Conservation (phyloP, 2,888 invertebrate genomes). For the Cephus runcator region DNA sequence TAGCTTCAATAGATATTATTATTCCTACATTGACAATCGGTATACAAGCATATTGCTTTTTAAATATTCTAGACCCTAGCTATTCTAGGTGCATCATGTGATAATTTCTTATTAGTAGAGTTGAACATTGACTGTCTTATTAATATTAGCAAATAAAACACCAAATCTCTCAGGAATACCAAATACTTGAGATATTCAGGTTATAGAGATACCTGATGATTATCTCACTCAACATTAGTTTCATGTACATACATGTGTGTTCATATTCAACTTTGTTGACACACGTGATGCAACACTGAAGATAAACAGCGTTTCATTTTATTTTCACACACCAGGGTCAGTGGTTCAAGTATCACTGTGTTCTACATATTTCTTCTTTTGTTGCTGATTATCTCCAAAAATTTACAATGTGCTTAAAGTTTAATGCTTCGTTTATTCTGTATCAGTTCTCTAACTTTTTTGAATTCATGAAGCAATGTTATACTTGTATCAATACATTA, state of each 20-base stretch:
- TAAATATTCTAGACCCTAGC: not conserved
- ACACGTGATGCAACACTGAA: not conserved
- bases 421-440: not conserved
- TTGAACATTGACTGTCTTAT: not conserved
- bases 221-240: not conserved
- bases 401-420: not conserved
- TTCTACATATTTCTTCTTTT: not conserved
- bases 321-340: not conserved
- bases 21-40: not conserved
- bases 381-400: not conserved
- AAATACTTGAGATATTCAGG: not conserved
- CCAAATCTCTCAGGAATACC: not conserved
- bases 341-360: not conserved
- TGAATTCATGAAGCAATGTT: not conserved
- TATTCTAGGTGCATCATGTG: not conserved
- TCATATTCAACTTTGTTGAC: not conserved
- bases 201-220: not conserved
- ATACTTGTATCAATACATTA: not conserved
- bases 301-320: not conserved
- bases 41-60: not conserved
- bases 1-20: not conserved
- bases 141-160: not conserved
- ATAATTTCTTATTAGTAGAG: not conserved
- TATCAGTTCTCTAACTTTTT: not conserved
- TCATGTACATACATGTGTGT: too few species aligned